These are phyloP conservation scores for Patella vulgata DNA, from an alignment of 1,140 invertebrate species.

Conservation along the genomic window DNA sequence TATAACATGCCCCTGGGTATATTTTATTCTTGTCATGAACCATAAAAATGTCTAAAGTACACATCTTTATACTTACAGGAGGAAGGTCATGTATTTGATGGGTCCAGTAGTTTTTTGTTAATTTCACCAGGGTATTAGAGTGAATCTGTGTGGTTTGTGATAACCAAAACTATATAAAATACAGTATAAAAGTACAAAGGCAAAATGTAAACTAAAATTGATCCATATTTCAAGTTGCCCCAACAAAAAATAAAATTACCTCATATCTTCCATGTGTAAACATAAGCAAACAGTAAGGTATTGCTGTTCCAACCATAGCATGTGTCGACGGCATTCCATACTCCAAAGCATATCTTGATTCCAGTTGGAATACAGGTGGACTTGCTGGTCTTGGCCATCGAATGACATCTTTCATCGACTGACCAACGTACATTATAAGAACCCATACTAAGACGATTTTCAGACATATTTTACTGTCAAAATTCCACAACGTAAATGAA, in stretches of 20 bases:
- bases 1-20: too few species aligned
- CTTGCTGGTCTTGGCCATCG: conserved; percentile 77
- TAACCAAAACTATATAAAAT: too few species aligned
- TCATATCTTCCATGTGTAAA: conserved; percentile 85
- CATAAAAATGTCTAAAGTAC: too few species aligned
- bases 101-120: too few species aligned
- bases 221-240: too few species aligned
- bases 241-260: conserved; percentile 72
- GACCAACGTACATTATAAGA: conserved; percentile 77
- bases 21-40: too few species aligned
- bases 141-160: too few species aligned
- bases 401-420: conserved; percentile 88
- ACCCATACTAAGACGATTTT: conserved; percentile 85
- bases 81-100: too few species aligned
- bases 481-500: conserved; percentile 92
- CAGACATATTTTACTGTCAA: conserved; percentile 65
- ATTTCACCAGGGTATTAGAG: too few species aligned
- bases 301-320: conserved; percentile 87
- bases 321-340: conserved; percentile 96
- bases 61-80: too few species aligned
- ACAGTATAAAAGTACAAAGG: too few species aligned
- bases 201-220: too few species aligned
- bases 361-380: conserved; percentile 83
- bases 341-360: conserved; percentile 85
- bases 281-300: conserved; percentile 85